A percentile compares a stretch with the other conserved stretches of the same genome.
Evolutionary conservation across 2,797 vertebrate genomes (phyloP).

Genomic region (Linurgus olivaceus): DNA sequence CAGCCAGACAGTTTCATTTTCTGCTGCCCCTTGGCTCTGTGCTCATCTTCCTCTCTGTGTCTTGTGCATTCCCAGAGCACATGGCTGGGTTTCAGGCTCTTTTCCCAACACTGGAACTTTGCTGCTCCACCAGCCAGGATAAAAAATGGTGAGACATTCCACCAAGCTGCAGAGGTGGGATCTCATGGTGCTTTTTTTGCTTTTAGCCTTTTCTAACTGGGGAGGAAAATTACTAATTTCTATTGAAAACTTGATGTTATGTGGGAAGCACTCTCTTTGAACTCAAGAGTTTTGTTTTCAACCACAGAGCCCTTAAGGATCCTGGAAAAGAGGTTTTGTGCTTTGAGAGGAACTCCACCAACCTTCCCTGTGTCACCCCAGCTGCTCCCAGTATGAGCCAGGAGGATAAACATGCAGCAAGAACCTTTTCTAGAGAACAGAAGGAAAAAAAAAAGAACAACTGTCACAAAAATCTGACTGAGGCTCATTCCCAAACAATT

Average conservation of each 20-base stretch:
- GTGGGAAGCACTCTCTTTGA: not conserved
- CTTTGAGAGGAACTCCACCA: not conserved
- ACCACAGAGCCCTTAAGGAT: not conserved
- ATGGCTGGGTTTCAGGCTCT: not conserved
- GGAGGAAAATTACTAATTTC: not conserved
- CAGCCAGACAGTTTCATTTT: not conserved
- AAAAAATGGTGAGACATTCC: not conserved
- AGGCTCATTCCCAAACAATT: slow-evolving; percentile 29
- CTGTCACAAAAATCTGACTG: slow-evolving; percentile 43
- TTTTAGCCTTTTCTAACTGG: rapidly evolving
- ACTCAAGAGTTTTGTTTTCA: not conserved
- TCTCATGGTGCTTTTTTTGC: not conserved
- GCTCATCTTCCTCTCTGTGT: not conserved
- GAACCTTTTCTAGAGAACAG: not conserved
- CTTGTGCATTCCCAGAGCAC: not conserved
- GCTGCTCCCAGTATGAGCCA: not conserved
- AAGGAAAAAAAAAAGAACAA: not conserved
- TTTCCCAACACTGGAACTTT: not conserved
- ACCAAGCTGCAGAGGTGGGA: not conserved
- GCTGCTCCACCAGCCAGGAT: not conserved
- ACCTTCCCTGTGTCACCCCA: not conserved
- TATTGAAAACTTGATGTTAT: not conserved
- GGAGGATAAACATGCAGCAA: not conserved
- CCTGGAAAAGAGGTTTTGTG: not conserved
- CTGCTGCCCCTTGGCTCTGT: not conserved